Percentiles rank a stretch among this genome's conserved stretches.
Conservation (phyloP, 2,797 vertebrate species). For the Schizopygopsis pylzovi region DNA sequence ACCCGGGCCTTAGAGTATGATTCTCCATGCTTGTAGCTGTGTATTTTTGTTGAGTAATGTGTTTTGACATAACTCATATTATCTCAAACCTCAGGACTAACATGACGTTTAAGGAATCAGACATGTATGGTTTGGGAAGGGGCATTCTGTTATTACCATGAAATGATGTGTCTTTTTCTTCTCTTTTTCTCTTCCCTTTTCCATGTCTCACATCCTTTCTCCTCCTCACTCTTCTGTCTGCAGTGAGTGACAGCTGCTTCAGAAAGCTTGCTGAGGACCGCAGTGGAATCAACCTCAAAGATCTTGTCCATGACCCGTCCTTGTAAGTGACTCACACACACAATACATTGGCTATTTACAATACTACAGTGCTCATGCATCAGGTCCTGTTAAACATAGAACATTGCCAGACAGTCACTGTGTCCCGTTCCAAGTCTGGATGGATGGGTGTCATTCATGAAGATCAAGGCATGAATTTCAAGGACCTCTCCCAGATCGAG, state of each 20-base stretch:
- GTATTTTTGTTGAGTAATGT: constrained; percentile 19
- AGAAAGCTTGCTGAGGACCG: constrained; percentile 96
- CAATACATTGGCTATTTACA: not conserved
- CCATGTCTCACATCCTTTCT: not conserved
- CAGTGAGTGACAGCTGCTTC: constrained; percentile 98
- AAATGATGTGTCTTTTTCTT: constrained; percentile 32
- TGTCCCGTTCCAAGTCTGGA: not conserved
- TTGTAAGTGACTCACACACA: constrained; percentile 83
- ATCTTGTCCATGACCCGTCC: constrained; percentile 95
- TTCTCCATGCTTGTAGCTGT: not conserved
- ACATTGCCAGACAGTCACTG: not conserved
- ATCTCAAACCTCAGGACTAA: constrained; percentile 37
- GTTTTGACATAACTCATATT: constrained; percentile 47
- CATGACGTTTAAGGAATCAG: constrained; percentile 39
- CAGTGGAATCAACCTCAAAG: constrained; percentile 97
- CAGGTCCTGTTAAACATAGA: not conserved
- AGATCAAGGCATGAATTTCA: not conserved
- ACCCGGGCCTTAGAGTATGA: constrained; percentile 1
- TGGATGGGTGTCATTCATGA: not conserved
- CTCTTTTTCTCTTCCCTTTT: not conserved
- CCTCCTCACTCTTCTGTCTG: constrained; percentile 44
- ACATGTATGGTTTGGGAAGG: not conserved
- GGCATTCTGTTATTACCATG: constrained; percentile 22
- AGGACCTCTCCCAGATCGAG: not conserved
- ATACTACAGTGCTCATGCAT: not conserved